Evolutionary conservation across 2,113 vertebrate genomes (phyloP).

Genomic region (Baryphthengus martii): DNA sequence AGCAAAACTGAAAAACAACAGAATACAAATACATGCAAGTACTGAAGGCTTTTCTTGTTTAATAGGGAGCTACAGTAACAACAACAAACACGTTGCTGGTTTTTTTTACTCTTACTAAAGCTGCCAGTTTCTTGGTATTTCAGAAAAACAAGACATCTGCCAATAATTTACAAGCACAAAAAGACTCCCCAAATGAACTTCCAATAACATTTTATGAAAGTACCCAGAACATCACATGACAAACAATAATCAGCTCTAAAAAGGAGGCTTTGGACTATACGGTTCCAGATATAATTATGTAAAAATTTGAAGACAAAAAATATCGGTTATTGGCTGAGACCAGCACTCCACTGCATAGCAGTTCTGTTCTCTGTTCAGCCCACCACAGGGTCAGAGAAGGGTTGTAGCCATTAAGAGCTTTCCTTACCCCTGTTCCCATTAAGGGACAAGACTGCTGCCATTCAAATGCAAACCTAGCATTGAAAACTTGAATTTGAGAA

Average conservation of each 20-base stretch:
- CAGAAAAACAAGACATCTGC: conserved; percentile 5
- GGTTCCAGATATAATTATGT: background rate
- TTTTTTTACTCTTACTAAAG: background rate
- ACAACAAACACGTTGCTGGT: background rate
- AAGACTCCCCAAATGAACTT: background rate
- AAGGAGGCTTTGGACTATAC: background rate
- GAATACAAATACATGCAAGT: background rate
- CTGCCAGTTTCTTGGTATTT: conserved; percentile 7
- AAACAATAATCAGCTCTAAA: background rate
- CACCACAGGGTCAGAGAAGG: background rate
- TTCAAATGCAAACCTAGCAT: background rate
- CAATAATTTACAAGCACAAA: background rate
- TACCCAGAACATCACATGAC: background rate
- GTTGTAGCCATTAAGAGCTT: background rate
- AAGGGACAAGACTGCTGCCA: background rate
- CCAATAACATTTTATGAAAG: background rate
- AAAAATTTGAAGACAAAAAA: background rate
- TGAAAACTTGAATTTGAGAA: background rate
- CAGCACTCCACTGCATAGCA: background rate
- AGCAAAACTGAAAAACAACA: background rate
- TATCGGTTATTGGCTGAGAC: background rate
- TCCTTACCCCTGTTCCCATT: background rate
- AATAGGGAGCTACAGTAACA: background rate
- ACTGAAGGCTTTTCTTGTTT: background rate
- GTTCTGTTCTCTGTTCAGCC: background rate